Conservation (phyloP, 2,888 invertebrate species). For the Fragum sueziense region DNA sequence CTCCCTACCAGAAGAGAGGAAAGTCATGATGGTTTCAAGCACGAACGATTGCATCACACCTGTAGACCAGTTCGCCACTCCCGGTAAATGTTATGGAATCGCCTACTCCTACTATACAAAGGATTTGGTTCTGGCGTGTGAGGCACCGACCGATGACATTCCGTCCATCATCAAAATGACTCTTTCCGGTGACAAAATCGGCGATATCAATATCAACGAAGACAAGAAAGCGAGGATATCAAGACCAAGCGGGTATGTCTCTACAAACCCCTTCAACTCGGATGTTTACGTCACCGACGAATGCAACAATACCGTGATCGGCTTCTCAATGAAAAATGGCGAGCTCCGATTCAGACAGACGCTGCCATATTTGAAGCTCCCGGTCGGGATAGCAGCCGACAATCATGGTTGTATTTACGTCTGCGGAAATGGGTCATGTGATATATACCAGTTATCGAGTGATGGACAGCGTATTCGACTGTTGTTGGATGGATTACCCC, state of each 20-base stretch:
- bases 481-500: conserved; percentile 52
- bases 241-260: conserved; percentile 50
- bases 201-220: conserved; percentile 49
- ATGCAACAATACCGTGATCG: conserved; percentile 57
- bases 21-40: conserved; percentile 52
- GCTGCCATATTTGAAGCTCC: conserved; percentile 51
- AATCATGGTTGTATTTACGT: conserved; percentile 62
- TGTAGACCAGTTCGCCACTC: conserved; percentile 54
- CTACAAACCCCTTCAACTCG: conserved; percentile 58
- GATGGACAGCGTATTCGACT: conserved; percentile 56
- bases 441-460: conserved; percentile 56
- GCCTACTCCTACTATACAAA: conserved; percentile 56
- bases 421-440: conserved; percentile 62
- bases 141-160: conserved; percentile 46
- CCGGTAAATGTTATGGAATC: conserved; percentile 59
- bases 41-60: conserved; percentile 58
- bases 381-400: conserved; percentile 57
- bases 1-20: conserved; percentile 58
- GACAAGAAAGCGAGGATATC: conserved; percentile 45
- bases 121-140: conserved; percentile 56
- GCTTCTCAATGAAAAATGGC: conserved; percentile 53
- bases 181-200: conserved; percentile 45
- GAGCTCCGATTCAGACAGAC: conserved; percentile 49
- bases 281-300: conserved; percentile 61
- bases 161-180: conserved; percentile 56